phyloP scores from a whole-genome alignment of 2,113 vertebrate genomes.

The Bungarus multicinctus region DNA sequence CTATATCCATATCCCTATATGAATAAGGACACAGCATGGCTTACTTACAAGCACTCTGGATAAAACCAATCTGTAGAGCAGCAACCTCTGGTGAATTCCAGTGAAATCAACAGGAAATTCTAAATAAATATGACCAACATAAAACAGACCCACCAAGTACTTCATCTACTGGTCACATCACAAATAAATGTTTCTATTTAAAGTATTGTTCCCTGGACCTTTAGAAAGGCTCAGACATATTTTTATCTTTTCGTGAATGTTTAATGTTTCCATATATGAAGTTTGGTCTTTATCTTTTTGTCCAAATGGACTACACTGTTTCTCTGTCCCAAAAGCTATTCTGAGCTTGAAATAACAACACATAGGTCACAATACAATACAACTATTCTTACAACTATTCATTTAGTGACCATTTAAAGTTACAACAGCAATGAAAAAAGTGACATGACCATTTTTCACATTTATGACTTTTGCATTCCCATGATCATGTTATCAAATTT shows the following conservation, averaged over 20 bases:
- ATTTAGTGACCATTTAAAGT: background rate
- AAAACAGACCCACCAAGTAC: background rate
- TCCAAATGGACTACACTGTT: conserved; percentile 53
- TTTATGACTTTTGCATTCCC: background rate
- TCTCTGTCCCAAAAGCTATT: conserved; percentile 49
- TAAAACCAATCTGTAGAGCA: background rate
- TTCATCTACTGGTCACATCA: conserved; percentile 23
- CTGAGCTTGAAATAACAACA: conserved; percentile 62
- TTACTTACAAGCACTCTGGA: background rate
- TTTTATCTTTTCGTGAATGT: conserved; percentile 26
- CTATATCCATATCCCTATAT: background rate
- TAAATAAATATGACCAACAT: background rate
- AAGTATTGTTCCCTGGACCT: conserved; percentile 7
- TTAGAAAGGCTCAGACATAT: conserved; percentile 28
- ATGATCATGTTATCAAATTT: background rate
- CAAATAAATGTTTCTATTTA: conserved; percentile 17
- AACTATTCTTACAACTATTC: background rate
- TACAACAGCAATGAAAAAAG: background rate
- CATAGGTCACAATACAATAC: background rate
- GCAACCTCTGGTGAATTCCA: background rate
- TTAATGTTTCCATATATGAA: conserved; percentile 43
- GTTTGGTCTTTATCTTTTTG: conserved; percentile 31
- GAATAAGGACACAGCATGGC: background rate
- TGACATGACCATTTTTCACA: background rate
- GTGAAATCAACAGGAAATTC: background rate